Percentiles rank a stretch among this genome's conserved stretches.
Conservation (phyloP, 2,113 vertebrate species). For the Pollachius pollachius region DNA sequence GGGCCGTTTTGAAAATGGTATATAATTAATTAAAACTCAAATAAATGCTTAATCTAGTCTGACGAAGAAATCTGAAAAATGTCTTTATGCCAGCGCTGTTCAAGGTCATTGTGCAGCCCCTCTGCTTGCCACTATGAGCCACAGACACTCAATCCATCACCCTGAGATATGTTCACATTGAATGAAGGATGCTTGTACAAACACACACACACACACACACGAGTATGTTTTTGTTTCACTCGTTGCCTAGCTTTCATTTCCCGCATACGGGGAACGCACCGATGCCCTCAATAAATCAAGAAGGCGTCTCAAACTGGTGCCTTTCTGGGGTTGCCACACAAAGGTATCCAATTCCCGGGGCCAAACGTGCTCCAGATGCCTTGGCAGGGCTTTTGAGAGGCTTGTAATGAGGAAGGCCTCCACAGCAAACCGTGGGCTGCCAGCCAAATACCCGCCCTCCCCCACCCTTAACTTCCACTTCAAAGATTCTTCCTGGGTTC, state of each 20-base stretch:
- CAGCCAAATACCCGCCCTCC: conserved; percentile 13
- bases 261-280: conserved; percentile 23
- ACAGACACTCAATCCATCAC: conserved; percentile 48
- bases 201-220: background rate
- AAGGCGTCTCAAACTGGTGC: conserved; percentile 16
- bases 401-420: conserved; percentile 46
- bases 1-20: conserved; percentile 47
- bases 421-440: conserved; percentile 35
- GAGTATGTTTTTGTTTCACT: conserved; percentile 29
- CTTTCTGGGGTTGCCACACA: conserved; percentile 35
- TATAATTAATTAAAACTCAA: conserved; percentile 58
- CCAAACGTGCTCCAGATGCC: conserved; percentile 47
- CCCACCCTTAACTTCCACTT: conserved; percentile 41
- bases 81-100: conserved; percentile 36
- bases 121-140: conserved; percentile 68
- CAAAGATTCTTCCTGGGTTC: conserved; percentile 28
- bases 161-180: conserved; percentile 35
- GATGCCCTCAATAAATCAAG: conserved; percentile 5
- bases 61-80: conserved; percentile 26
- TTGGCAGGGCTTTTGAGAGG: conserved; percentile 35
- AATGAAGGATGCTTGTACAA: conserved; percentile 37
- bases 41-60: conserved; percentile 34
- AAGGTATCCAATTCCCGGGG: conserved; percentile 38
- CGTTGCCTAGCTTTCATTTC: conserved; percentile 23
- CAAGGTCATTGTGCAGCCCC: conserved; percentile 55